Conservation (phyloP, 1,140 invertebrate species). For the Cyrtorhinus lividipennis region DNA sequence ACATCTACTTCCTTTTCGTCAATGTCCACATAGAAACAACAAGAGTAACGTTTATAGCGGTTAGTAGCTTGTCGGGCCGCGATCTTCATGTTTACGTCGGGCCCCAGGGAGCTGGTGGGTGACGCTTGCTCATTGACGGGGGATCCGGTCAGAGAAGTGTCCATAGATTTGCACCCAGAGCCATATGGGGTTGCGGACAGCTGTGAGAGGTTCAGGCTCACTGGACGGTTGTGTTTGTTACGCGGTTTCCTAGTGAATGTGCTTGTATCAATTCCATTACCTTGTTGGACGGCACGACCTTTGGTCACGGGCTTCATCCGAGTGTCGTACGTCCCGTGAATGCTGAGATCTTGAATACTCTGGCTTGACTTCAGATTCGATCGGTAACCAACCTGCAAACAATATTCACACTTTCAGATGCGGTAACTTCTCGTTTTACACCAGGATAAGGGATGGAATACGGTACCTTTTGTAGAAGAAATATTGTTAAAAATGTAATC, state of each 20-base stretch:
- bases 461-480: too few species aligned
- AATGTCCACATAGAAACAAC: conserved; percentile 29
- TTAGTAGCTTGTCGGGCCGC: conserved; percentile 15
- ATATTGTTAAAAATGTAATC: too few species aligned
- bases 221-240: conserved; percentile 24
- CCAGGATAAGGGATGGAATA: too few species aligned
- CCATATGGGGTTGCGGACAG: conserved; percentile 17
- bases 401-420: too few species aligned
- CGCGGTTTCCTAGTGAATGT: conserved; percentile 31
- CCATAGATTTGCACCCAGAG: conserved; percentile 19
- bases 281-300: conserved; percentile 28
- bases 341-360: conserved; percentile 57
- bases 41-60: conserved; percentile 22
- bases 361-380: conserved; percentile 66
- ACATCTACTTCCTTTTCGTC: conserved; percentile 21
- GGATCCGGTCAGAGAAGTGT: conserved; percentile 32
- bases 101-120: conserved; percentile 19
- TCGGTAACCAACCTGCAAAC: conserved; percentile 51
- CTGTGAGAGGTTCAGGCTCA: conserved; percentile 17
- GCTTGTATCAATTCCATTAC: conserved; percentile 32
- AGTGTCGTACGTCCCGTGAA: conserved; percentile 34
- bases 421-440: too few species aligned
- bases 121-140: conserved; percentile 32
- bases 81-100: conserved; percentile 18
- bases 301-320: conserved; percentile 32